phyloP scores from a whole-genome alignment of 2,797 vertebrate genomes.

The Enoplosus armatus region DNA sequence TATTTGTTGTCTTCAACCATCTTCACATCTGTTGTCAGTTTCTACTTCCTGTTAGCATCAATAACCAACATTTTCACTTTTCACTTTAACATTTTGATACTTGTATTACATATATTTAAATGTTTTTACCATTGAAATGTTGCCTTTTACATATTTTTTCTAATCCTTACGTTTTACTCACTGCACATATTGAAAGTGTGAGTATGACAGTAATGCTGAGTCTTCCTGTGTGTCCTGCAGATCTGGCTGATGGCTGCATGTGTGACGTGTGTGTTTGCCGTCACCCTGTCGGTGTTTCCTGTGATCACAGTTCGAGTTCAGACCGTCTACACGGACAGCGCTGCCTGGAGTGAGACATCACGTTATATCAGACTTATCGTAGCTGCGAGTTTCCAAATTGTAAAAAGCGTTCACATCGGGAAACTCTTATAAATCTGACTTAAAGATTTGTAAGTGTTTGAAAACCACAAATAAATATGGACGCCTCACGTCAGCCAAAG shows the following conservation, averaged over 20 bases:
- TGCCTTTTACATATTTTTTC: neutral
- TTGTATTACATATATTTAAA: neutral
- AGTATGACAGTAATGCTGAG: neutral
- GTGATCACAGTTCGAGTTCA: conserved; percentile 86
- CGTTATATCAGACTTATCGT: neutral
- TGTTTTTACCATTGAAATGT: no score
- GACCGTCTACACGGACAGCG: conserved; percentile 76
- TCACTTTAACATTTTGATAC: no score
- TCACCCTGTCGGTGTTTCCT: conserved; percentile 92
- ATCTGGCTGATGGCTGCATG: conserved; percentile 90
- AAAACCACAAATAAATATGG: neutral
- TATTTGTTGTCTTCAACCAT: no score
- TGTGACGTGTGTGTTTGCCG: conserved; percentile 89
- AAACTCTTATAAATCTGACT: neutral
- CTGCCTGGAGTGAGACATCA: conserved; percentile 86
- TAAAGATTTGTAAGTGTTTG: neutral
- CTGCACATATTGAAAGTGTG: neutral
- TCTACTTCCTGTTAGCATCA: neutral
- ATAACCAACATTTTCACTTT: neutral
- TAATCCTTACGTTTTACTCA: neutral
- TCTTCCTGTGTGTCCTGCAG: conserved; percentile 70
- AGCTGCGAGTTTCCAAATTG: no score
- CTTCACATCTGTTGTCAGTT: neutral
- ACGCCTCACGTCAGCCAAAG: neutral
- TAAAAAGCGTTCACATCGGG: neutral